Conservation (phyloP, 2,113 vertebrate species). For the Panthera tigris region DNA sequence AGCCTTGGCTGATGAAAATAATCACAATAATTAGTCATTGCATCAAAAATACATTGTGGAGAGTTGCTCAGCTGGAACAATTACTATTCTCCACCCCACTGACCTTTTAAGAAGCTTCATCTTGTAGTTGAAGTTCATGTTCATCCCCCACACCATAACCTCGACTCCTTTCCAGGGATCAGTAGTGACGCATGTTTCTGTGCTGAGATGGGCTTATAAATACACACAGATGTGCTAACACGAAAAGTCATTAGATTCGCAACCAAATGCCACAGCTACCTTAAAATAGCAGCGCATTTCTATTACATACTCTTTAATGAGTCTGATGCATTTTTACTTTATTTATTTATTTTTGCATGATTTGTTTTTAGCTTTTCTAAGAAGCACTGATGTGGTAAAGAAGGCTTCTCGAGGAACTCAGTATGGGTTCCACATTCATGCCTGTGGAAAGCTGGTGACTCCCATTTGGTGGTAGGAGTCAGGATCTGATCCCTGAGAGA, state of each 20-base stretch:
- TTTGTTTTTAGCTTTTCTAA: slow-evolving; percentile 24
- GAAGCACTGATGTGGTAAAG: neutral
- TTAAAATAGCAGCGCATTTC: slow-evolving; percentile 59
- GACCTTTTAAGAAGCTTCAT: slow-evolving; percentile 66
- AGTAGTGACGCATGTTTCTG: slow-evolving; percentile 50
- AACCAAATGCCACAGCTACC: slow-evolving; percentile 29
- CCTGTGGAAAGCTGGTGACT: neutral
- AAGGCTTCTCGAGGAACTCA: neutral
- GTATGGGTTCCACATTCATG: neutral
- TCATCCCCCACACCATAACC: slow-evolving; percentile 61
- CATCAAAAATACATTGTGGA: slow-evolving; percentile 59
- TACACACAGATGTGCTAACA: slow-evolving; percentile 71
- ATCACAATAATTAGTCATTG: slow-evolving; percentile 76
- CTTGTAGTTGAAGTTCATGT: neutral
- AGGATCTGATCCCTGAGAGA: neutral
- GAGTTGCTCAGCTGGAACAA: slow-evolving; percentile 56
- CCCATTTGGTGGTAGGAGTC: no score
- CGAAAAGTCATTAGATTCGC: slow-evolving; percentile 53
- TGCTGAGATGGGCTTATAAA: slow-evolving; percentile 69
- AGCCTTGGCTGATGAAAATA: slow-evolving; percentile 67
- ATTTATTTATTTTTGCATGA: neutral
- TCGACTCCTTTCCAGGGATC: slow-evolving; percentile 61
- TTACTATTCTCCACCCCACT: slow-evolving; percentile 50
- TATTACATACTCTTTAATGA: slow-evolving; percentile 39
- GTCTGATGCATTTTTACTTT: neutral